These are phyloP conservation scores for Heliothis peltigera DNA, from an alignment of 2,888 invertebrate genomes.

Conservation along the genomic window DNA sequence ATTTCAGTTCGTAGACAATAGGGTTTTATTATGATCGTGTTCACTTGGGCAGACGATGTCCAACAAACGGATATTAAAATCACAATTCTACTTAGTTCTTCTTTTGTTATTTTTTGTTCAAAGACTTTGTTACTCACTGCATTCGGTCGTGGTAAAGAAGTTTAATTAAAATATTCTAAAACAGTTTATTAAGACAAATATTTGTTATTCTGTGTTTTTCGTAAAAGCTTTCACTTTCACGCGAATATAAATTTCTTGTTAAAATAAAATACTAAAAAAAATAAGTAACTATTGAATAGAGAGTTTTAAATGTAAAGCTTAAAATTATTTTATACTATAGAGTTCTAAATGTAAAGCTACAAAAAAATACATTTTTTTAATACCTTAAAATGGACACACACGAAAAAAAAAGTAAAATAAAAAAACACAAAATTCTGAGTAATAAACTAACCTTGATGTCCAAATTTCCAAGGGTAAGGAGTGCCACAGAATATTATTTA, in stretches of 20 bases:
- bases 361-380: no score
- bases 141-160: not conserved
- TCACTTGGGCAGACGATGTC: slow-evolving; percentile 15
- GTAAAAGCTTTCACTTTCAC: no score
- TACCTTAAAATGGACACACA: no score
- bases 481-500: slow-evolving; percentile 46
- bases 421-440: not conserved
- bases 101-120: slow-evolving; percentile 22
- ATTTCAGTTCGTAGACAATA: slow-evolving; percentile 18
- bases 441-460: slow-evolving; percentile 55
- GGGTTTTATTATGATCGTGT: slow-evolving; percentile 29
- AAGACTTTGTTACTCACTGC: slow-evolving; percentile 2
- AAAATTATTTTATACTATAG: no score
- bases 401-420: not conserved
- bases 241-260: no score
- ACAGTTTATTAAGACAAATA: no score
- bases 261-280: no score
- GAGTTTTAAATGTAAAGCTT: no score
- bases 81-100: slow-evolving; percentile 29
- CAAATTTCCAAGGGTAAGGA: slow-evolving; percentile 13
- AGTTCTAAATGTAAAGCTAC: no score
- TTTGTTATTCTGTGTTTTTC: no score
- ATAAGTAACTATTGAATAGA: no score
- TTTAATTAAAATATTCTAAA: no score
- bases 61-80: slow-evolving; percentile 33